phyloP scores from a whole-genome alignment of 2,113 vertebrate species.

The Rhegmatorhina hoffmannsi region DNA sequence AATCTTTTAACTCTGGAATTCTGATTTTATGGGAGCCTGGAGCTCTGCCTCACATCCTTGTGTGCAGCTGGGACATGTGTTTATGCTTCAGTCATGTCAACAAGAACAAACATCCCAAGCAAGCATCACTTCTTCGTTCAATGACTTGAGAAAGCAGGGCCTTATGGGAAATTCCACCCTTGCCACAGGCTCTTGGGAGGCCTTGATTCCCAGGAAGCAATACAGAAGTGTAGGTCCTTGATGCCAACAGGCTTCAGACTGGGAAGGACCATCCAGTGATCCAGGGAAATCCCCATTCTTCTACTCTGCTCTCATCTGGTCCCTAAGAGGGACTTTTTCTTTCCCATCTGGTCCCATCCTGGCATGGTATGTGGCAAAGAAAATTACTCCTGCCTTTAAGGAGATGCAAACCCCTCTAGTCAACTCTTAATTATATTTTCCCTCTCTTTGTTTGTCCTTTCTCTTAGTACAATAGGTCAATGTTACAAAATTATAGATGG shows the following conservation, averaged over 20 bases:
- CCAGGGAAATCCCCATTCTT: background rate
- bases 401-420: background rate
- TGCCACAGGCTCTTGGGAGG: background rate
- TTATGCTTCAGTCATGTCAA: slow-evolving; percentile 12
- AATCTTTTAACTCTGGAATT: background rate
- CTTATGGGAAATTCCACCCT: slow-evolving; percentile 40
- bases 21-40: background rate
- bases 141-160: background rate
- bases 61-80: background rate
- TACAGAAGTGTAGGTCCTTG: background rate
- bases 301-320: background rate
- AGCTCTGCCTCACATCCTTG: background rate
- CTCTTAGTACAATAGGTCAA: background rate
- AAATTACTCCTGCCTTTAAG: background rate
- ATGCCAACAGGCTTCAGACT: background rate
- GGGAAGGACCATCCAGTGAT: background rate
- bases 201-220: background rate
- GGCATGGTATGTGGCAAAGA: background rate
- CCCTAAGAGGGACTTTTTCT: background rate
- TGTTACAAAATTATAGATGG: background rate
- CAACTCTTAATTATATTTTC: background rate
- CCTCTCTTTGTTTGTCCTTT: background rate
- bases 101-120: background rate
- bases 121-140: background rate
- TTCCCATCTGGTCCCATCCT: background rate